Evolutionary conservation across 2,888 invertebrate genomes (phyloP), one percentile per base, ranked within the genome.

Genomic region (Drosophila melanosoma): DNA sequence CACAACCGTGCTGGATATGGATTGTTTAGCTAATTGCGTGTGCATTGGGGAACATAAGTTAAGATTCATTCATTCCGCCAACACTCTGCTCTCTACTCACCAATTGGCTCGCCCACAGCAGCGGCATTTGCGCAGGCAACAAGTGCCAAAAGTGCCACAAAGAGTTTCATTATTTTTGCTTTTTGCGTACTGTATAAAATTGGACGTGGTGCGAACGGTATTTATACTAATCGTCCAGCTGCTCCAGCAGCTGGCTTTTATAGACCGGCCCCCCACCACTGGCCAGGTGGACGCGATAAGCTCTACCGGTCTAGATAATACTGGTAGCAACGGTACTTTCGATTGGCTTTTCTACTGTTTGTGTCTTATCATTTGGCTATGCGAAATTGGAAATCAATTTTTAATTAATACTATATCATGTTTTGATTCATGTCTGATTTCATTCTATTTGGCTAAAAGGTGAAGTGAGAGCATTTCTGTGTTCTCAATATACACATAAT

Each of bases 131-230:
- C 89, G 35, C 77, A 66, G 76, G 89, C 91, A 76, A 91, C 85
- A 32, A 90, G 36, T 69, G 91, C 91, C 83, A 92, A 74, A 15
- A 92, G 63, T 57, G 84, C 83, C 58, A 92, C 71, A 66, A 84
- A 81, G 54, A 79, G 76, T 80, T 92, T 92, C 92, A 92, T 92
- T 66, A 72, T 88, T 60, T 51, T 33, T 69, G 32, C 33, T 70
- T 63, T 58, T 59, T 76, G 38, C 26, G 53, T 63, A 36, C 58
- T 65, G 78, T 76, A 77, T 76, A 83, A 78, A 49, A 85, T 77
- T 90, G 80, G 62, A 81, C 83, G 73, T 67, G 60, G 54, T 69
- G 79, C 70, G 57, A 69, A 75, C 88, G 80, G 82, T 87, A 84
- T 71, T 73, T 82, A 82, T 85, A 91, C 91, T 91, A 82, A 81